Percentiles rank a stretch among this genome's conserved stretches.
These are phyloP conservation scores for Dysidea cf. avara DNA, from an alignment of 37 sponge, comb jelly and placozoan species.

Conservation along the genomic window DNA sequence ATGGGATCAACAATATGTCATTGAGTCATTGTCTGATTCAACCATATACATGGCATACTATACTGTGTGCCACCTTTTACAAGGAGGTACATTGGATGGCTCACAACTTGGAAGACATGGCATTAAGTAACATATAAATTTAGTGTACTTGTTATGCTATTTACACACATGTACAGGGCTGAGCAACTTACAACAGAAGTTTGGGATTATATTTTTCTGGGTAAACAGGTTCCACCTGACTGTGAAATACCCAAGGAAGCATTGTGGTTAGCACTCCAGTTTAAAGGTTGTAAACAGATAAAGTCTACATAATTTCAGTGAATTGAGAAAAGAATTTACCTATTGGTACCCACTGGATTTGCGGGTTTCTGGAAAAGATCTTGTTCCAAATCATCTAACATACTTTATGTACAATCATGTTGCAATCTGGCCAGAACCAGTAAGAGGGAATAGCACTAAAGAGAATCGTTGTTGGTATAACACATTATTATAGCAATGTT, in stretches of 20 bases:
- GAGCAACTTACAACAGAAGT: slow-evolving; percentile 77
- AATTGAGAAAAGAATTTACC: slow-evolving; percentile 58
- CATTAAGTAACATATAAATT: too few species aligned
- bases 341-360: slow-evolving; percentile 87
- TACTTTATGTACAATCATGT: slow-evolving; percentile 85
- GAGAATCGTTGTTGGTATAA: too few species aligned
- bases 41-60: slow-evolving; percentile 99
- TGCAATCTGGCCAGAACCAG: slow-evolving; percentile 66
- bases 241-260: slow-evolving; percentile 38
- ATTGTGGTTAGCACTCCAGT: not conserved
- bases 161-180: slow-evolving; percentile 42
- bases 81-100: slow-evolving; percentile 90
- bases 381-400: slow-evolving; percentile 83
- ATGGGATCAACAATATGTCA: slow-evolving; percentile 93
- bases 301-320: not conserved
- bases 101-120: slow-evolving; percentile 65
- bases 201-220: slow-evolving; percentile 83
- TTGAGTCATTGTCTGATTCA: slow-evolving; percentile 97
- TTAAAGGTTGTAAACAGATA: not conserved
- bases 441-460: not conserved
- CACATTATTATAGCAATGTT: too few species aligned
- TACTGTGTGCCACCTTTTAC: slow-evolving; percentile 92
- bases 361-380: slow-evolving; percentile 81
- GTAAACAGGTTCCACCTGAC: slow-evolving; percentile 10
- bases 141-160: too few species aligned